Base-by-base conservation (phyloP, 2,888 invertebrate species). In the Anthoptus insignis region DNA sequence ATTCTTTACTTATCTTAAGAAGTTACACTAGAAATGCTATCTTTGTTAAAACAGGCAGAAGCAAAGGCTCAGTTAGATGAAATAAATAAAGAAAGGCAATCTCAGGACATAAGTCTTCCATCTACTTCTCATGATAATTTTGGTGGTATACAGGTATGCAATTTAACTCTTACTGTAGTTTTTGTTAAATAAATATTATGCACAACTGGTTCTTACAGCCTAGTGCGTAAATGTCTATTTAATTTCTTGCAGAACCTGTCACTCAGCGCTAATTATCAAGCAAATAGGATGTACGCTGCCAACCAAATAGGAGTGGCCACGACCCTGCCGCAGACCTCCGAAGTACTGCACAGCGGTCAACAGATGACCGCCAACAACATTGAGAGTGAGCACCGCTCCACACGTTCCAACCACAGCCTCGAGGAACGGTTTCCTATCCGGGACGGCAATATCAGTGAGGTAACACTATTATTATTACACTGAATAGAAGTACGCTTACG, bases 291-390 rank as follows among this genome's bases (percentile, higher is more conserved):
- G 84, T 93, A 86, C 68, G 89, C 88, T 0, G 87, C 93, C 1
- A 93, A 93, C 68, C 93, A 93, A 72, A 88, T 93, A 57, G 93
- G 93, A 1, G 93, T 93, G 0, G 93, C 93, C 6, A 93, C 93
- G 0, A 93, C 93, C 0, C 71, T 93, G 65, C 91, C 89, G 0
- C 93, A 93, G 50, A 75, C 86, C 0, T 70, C 84, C 1, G 91
- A 90, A 24, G 71, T 77, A 9, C 39, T 82, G 56, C 83, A 84
- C 65, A 73, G 73, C 0, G 81, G 80, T 16, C 83, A 81, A 45
- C 79, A 77, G 47, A 69, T 81, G 63, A 32, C 80, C 0, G 77
- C 80, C 29, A 77, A 77, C 3, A 86, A 88, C 34, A 79, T 78
- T 11, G 88, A 87, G 1, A 81, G 73, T 32, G 81, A 79, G 6